phyloP scores from a whole-genome alignment of 1,140 invertebrate genomes.

The Teleopsis dalmanni region DNA sequence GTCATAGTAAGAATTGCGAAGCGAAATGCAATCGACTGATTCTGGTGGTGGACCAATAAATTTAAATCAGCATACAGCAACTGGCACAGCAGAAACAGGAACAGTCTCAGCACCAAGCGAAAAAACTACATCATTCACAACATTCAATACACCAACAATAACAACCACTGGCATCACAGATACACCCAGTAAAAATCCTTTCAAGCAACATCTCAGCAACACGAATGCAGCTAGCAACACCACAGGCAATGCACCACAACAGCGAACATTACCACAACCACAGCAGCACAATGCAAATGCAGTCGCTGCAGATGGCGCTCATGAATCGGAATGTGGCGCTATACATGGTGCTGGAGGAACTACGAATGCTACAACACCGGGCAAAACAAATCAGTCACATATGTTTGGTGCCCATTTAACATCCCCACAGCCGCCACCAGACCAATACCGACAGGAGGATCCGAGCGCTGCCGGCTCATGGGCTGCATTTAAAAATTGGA shows the following conservation, averaged over 20 bases:
- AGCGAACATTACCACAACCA: constrained; percentile 7
- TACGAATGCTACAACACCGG: constrained; percentile 17
- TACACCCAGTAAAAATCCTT: constrained; percentile 40
- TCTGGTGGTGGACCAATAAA: constrained; percentile 40
- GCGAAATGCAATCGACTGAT: constrained; percentile 46
- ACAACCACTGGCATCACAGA: constrained; percentile 3
- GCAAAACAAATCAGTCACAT: constrained; percentile 3
- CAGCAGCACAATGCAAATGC: constrained; percentile 6
- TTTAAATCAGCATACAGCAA: constrained; percentile 15
- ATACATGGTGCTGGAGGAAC: constrained; percentile 22
- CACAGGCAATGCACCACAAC: no score
- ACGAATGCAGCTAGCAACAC: not conserved
- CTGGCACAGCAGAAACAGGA: constrained; percentile 1
- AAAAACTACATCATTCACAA: constrained; percentile 24
- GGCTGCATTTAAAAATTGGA: constrained; percentile 46
- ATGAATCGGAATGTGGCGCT: constrained; percentile 7
- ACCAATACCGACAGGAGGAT: constrained; percentile 38
- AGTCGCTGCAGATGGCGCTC: constrained; percentile 15
- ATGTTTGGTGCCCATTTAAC: no score
- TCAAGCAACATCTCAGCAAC: constrained; percentile 30
- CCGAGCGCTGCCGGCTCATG: constrained; percentile 34
- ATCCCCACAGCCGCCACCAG: constrained; percentile 27
- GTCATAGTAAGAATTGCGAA: constrained; percentile 33
- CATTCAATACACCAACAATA: constrained; percentile 18
- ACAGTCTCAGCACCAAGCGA: constrained; percentile 1